Evolutionary conservation across 2,797 vertebrate genomes (phyloP).

Genomic region (Pantherophis alleghaniensis): DNA sequence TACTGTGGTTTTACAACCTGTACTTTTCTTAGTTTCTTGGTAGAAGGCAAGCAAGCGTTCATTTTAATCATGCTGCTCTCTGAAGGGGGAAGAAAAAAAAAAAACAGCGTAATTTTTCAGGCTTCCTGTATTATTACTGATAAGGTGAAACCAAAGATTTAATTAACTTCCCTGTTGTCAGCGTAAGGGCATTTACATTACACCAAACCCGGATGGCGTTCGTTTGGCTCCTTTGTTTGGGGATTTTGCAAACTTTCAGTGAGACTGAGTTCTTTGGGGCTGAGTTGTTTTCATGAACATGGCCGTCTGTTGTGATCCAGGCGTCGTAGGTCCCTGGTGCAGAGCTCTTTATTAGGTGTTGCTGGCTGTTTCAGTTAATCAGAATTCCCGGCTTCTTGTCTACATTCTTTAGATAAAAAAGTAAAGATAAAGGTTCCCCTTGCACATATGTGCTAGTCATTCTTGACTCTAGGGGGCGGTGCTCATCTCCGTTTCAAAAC

Average conservation of each 20-base stretch:
- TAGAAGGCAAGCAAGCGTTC: background rate
- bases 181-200: constrained; percentile 1
- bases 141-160: constrained; percentile 20
- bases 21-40: background rate
- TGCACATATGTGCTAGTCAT: too few species aligned
- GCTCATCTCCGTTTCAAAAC: too few species aligned
- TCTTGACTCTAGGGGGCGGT: too few species aligned
- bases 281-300: fast-evolving
- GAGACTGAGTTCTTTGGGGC: background rate
- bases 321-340: too few species aligned
- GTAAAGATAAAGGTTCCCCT: too few species aligned
- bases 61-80: background rate
- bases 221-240: constrained; percentile 15
- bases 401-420: background rate
- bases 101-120: background rate
- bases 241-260: constrained; percentile 25
- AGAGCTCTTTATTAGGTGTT: too few species aligned
- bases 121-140: constrained; percentile 34
- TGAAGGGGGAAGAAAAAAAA: background rate
- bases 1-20: background rate
- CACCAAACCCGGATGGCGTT: constrained; percentile 14
- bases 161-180: constrained; percentile 28
- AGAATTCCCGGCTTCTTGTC: background rate
- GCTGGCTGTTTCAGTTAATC: too few species aligned
- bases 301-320: background rate